These are phyloP conservation scores for Amphipoea lucens DNA, from an alignment of 2,888 invertebrate species.

Conservation along the genomic window DNA sequence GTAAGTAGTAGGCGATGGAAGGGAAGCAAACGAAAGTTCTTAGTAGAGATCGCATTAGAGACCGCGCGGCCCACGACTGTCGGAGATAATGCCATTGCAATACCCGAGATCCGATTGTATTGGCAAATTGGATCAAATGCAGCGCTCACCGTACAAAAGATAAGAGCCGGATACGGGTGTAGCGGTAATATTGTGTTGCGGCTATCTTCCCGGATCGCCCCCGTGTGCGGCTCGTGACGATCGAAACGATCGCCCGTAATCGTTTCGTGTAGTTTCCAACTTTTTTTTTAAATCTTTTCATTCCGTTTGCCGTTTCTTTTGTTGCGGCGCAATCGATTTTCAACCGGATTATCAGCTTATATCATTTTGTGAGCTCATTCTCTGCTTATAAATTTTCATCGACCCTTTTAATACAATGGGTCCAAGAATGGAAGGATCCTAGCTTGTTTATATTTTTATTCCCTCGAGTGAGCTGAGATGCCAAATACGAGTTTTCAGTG, in stretches of 20 bases:
- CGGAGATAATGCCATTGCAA: conserved; percentile 89
- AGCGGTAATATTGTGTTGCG: conserved; percentile 84
- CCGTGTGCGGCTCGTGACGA: conserved; percentile 73
- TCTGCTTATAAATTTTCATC: conserved; percentile 64
- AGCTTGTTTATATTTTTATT: conserved; percentile 50
- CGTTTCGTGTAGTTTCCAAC: conserved; percentile 73
- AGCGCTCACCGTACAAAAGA: conserved; percentile 89
- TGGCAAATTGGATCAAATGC: conserved; percentile 91
- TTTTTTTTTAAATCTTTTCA: conserved; percentile 74
- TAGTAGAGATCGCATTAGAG: conserved; percentile 85
- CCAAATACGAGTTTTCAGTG: conserved; percentile 47
- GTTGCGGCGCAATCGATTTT: conserved; percentile 69
- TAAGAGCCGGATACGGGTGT: conserved; percentile 84
- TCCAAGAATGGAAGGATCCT: conserved; percentile 40
- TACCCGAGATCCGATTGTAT: conserved; percentile 89
- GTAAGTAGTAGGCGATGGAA: conserved; percentile 69
- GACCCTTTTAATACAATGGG: conserved; percentile 63
- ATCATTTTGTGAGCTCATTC: conserved; percentile 64
- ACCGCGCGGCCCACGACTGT: conserved; percentile 79
- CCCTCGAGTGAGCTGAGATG: conserved; percentile 33
- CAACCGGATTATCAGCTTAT: conserved; percentile 72
- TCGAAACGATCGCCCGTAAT: conserved; percentile 74
- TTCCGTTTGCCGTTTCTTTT: conserved; percentile 71
- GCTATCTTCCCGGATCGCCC: conserved; percentile 78
- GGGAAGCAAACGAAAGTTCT: conserved; percentile 80